Percentiles rank a stretch among this genome's conserved stretches.
Conservation (phyloP, 2,888 invertebrate genomes). For the Machimus rusticus region DNA sequence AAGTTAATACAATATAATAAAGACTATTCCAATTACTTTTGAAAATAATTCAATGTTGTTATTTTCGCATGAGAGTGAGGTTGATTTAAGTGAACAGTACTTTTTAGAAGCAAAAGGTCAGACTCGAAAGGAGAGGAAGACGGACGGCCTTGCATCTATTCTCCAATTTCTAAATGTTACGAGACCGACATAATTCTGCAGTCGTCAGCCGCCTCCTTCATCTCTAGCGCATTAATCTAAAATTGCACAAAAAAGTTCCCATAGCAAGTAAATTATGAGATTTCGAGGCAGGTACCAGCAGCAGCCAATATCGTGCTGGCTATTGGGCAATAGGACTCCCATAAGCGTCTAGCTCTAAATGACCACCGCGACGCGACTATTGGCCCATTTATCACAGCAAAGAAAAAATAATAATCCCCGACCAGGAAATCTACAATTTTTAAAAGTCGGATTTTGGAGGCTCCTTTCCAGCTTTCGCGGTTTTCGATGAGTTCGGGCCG, state of each 20-base stretch:
- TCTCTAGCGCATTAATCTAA: neutral
- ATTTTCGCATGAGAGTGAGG: neutral
- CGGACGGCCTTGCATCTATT: neutral
- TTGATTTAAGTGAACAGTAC: neutral
- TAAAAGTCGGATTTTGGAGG: neutral
- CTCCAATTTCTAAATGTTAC: neutral
- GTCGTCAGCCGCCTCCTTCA: neutral
- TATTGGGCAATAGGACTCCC: constrained; percentile 4
- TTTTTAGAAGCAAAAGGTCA: neutral
- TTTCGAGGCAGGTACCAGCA: neutral
- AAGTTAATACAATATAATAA: neutral
- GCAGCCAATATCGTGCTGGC: neutral
- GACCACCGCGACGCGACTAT: neutral
- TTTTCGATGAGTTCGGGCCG: neutral
- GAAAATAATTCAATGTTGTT: neutral
- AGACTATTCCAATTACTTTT: neutral
- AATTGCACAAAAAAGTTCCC: constrained; percentile 24
- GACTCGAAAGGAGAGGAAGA: neutral
- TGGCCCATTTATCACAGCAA: neutral
- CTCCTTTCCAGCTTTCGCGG: neutral
- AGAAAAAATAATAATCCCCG: neutral
- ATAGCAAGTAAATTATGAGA: neutral
- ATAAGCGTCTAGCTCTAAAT: neutral
- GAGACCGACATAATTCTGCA: neutral
- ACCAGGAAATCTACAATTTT: constrained; percentile 5